These are phyloP conservation scores for Solenopsis fugax DNA, from an alignment of 1,140 invertebrate species.

Conservation along the genomic window DNA sequence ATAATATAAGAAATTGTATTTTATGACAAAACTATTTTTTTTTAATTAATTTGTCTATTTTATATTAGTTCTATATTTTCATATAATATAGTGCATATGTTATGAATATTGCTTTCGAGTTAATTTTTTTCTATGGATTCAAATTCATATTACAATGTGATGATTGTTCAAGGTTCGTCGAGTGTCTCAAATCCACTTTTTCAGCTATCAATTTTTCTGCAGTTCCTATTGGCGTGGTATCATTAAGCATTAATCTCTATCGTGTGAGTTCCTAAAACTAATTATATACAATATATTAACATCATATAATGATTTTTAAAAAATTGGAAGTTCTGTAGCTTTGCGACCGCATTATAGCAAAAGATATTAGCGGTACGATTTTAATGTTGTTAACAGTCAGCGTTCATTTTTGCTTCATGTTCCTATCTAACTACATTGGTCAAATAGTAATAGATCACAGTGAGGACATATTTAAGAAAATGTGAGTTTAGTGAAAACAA, in stretches of 20 bases:
- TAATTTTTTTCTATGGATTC: background rate
- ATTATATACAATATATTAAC: background rate
- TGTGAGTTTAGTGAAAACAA: constrained; percentile 29
- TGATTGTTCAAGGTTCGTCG: constrained; percentile 11
- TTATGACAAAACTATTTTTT: constrained; percentile 6
- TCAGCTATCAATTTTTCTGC: background rate
- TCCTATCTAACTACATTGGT: constrained; percentile 43
- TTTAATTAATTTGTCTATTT: background rate
- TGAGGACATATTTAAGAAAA: constrained; percentile 50
- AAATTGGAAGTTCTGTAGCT: background rate
- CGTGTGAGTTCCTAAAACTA: constrained; percentile 28
- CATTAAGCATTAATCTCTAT: constrained; percentile 35
- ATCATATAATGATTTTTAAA: background rate
- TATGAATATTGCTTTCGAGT: background rate
- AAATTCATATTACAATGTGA: constrained; percentile 6
- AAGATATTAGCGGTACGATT: background rate
- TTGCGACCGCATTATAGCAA: background rate
- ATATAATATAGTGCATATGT: background rate
- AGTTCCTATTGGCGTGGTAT: background rate
- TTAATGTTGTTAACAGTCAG: constrained; percentile 20
- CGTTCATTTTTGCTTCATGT: constrained; percentile 59
- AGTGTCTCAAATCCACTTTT: background rate
- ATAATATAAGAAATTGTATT: background rate
- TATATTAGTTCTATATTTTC: background rate
- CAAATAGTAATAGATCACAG: constrained; percentile 68